phyloP scores from a whole-genome alignment of 2,888 invertebrate genomes.

The Pachycephus smyrnensis region DNA sequence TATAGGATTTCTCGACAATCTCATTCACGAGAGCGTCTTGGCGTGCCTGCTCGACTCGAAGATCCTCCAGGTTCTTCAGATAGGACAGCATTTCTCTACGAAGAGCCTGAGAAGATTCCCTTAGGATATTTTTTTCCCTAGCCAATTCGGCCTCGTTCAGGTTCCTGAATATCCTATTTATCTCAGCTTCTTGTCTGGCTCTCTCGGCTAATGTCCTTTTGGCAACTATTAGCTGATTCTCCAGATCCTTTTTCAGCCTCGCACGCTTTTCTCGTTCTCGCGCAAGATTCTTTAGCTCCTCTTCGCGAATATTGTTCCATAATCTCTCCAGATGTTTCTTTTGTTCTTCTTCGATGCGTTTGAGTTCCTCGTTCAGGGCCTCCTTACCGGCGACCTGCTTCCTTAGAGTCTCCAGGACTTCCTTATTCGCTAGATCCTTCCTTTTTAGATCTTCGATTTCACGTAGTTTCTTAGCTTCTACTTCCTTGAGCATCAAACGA shows the following conservation, averaged over 20 bases:
- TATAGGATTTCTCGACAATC: slow-evolving; percentile 33
- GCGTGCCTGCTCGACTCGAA: slow-evolving; percentile 38
- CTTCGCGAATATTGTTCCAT: slow-evolving; percentile 38
- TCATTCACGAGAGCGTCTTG: slow-evolving; percentile 42
- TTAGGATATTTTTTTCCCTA: slow-evolving; percentile 34
- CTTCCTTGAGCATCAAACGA: slow-evolving; percentile 71
- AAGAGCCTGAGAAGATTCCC: slow-evolving; percentile 36
- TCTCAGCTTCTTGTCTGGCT: slow-evolving; percentile 40
- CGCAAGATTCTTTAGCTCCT: slow-evolving; percentile 40
- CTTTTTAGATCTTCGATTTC: slow-evolving; percentile 39
- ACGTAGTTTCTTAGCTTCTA: slow-evolving; percentile 62
- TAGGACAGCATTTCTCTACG: slow-evolving; percentile 50
- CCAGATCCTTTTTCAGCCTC: slow-evolving; percentile 46
- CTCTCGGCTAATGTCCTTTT: slow-evolving; percentile 43
- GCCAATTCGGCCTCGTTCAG: slow-evolving; percentile 41
- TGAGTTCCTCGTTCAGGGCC: slow-evolving; percentile 40
- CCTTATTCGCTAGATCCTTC: slow-evolving; percentile 26
- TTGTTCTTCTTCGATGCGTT: slow-evolving; percentile 42
- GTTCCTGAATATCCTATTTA: slow-evolving; percentile 36
- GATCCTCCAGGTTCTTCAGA: slow-evolving; percentile 46
- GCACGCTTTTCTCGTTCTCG: slow-evolving; percentile 38
- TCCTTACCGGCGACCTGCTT: slow-evolving; percentile 49
- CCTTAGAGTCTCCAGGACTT: slow-evolving; percentile 34
- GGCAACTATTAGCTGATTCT: slow-evolving; percentile 46
- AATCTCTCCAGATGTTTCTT: slow-evolving; percentile 40